Evolutionary conservation across 2,113 vertebrate species (phyloP).

Genomic region (Oreochromis aureus): DNA sequence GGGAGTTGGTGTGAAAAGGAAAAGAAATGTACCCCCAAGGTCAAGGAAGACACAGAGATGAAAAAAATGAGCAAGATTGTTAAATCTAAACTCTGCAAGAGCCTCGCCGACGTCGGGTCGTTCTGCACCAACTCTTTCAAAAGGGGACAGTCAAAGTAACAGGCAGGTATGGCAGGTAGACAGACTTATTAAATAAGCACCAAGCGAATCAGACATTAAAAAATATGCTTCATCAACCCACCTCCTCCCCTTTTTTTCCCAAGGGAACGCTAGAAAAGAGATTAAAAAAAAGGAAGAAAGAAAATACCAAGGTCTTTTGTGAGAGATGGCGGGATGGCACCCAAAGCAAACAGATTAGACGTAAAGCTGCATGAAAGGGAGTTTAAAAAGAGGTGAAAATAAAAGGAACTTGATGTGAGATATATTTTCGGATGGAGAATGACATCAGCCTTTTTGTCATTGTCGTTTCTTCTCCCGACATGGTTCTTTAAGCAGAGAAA

Average conservation of each 20-base stretch:
- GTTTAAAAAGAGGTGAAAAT: neutral
- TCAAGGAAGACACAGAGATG: conserved; percentile 15
- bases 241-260: neutral
- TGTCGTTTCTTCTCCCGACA: conserved; percentile 12
- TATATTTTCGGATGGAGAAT: conserved; percentile 18
- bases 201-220: neutral
- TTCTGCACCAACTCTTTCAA: conserved; percentile 2
- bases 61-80: conserved; percentile 1
- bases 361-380: neutral
- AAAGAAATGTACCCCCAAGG: conserved; percentile 26
- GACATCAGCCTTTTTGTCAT: conserved; percentile 26
- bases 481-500: conserved; percentile 22
- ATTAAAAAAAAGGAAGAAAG: neutral
- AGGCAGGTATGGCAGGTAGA: conserved; percentile 31
- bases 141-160: conserved; percentile 7
- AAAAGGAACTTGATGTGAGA: conserved; percentile 6
- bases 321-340: neutral
- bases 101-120: neutral
- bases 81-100: conserved; percentile 37
- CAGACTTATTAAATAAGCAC: conserved; percentile 36
- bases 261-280: neutral
- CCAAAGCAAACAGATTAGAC: conserved; percentile 26
- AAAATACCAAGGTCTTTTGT: neutral
- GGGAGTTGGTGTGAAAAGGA: neutral
- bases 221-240: conserved; percentile 1